Base-by-base conservation (phyloP, 2,797 vertebrate species). In the Odontamblyopus lacepedii region DNA sequence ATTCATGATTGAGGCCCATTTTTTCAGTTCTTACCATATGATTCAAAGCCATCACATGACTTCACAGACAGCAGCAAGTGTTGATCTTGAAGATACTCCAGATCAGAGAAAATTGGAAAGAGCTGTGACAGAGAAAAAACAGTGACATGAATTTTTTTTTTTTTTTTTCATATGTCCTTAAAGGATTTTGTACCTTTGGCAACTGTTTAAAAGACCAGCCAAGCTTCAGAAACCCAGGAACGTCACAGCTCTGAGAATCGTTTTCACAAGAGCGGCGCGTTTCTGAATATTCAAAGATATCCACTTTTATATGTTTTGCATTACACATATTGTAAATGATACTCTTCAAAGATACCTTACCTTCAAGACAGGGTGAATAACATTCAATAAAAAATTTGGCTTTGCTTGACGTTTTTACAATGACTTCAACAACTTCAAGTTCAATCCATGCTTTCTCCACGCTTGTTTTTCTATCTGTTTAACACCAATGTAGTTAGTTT, bases 351-450 rank as follows among this genome's bases (percentile, higher is more conserved):
- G 32, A 67, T 26, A 13, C 29, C 35, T 3, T 76, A 95, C 95
- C 95, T 93, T 95, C 93, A 0, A 96, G 88, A 78, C 94, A 95
- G 63, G 88, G 79, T 0, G 95, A 95, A 72, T 93, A 84, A 82
- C 95, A 94, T 81, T 96, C 95, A 50, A 95, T 94, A 80, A 94
- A 95, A 84, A 95, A 95, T 85, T 93, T 94, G 48, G 94, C 92
- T 76, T 95, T 95, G 91, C 94, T 95, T 16, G 93, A 89, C 0
- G 95, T 95, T 83, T 95, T 96, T 75, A 96, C 93, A 29, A 96
- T 95, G 68, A 91, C 92, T 71, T 96, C 95, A 0, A 95, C 85
- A 30, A 91, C 88, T 78, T 94, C 92, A 0, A 95, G 83, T 80
- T 95, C 94, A 71, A 96, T 92, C 85, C 92, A 92, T 83, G 92